These are phyloP conservation scores for Pyrochroa serraticornis DNA, from an alignment of 2,888 invertebrate genomes.

Conservation along the genomic window DNA sequence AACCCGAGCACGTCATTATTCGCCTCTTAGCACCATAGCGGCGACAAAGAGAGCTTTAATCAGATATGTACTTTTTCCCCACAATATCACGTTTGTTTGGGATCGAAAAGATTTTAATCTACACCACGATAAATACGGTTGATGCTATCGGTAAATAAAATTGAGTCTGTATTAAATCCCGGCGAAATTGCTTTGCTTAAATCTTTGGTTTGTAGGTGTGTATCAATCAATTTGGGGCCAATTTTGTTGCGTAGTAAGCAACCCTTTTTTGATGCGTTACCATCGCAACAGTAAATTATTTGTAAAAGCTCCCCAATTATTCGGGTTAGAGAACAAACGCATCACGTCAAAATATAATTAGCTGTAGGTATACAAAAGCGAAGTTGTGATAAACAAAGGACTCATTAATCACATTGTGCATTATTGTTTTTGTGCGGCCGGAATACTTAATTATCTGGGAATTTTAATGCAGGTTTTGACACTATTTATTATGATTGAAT, in stretches of 20 bases:
- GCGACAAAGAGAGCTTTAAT: constrained; percentile 8
- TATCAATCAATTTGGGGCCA: neutral
- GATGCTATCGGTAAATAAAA: neutral
- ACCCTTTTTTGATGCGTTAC: neutral
- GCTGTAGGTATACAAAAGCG: neutral
- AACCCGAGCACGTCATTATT: constrained; percentile 20
- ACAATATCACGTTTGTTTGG: neutral
- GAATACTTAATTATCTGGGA: constrained; percentile 14
- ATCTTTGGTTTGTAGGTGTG: too few relatives aligned
- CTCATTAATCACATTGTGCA: constrained; percentile 21
- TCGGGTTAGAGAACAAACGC: constrained; percentile 2
- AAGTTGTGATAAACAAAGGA: constrained; percentile 9
- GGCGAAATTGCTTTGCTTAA: neutral
- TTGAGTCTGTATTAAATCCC: neutral
- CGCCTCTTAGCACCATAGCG: neutral
- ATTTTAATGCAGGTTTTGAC: constrained; percentile 7
- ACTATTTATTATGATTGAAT: constrained; percentile 10
- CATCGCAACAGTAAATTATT: constrained; percentile 9
- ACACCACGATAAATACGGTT: constrained; percentile 1
- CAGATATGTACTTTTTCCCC: constrained; percentile 12
- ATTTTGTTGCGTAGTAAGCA: neutral
- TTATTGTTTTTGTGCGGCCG: constrained; percentile 12
- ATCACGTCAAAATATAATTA: constrained; percentile 10
- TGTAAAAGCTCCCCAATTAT: neutral
- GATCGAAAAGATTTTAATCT: constrained; percentile 8